Conservation (phyloP, 2,113 vertebrate genomes). For the Sander lucioperca region DNA sequence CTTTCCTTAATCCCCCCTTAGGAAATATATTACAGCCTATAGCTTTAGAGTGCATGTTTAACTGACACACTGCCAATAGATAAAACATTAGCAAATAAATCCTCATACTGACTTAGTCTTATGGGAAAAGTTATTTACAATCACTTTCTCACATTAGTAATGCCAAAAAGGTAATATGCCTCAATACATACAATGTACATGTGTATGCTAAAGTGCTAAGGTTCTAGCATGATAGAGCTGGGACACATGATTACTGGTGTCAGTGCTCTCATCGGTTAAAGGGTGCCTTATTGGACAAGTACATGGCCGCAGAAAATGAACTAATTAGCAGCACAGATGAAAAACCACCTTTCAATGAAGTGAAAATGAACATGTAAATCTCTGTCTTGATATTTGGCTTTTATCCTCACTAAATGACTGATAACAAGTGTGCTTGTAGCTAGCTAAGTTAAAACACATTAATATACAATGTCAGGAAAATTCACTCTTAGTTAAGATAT, state of each 20-base stretch:
- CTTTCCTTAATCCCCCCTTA: background rate
- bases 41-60: background rate
- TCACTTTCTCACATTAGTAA: background rate
- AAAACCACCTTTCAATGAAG: background rate
- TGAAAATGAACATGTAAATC: background rate
- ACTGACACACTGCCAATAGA: background rate
- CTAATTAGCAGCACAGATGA: background rate
- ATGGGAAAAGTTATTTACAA: constrained; percentile 1
- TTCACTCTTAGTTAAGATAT: background rate
- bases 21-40: background rate
- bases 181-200: background rate
- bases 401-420: background rate
- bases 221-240: background rate
- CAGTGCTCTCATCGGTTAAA: constrained; percentile 39
- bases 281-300: constrained; percentile 37
- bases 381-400: background rate
- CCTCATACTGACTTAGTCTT: background rate
- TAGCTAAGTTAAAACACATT: too few species aligned
- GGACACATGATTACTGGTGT: background rate
- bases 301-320: constrained; percentile 19
- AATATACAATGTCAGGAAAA: background rate
- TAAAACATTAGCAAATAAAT: background rate
- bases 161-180: background rate
- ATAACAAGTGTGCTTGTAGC: background rate
- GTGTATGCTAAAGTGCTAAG: background rate